These are phyloP conservation scores for Mizuhopecten yessoensis DNA, from an alignment of 1,140 invertebrate genomes.

Conservation along the genomic window DNA sequence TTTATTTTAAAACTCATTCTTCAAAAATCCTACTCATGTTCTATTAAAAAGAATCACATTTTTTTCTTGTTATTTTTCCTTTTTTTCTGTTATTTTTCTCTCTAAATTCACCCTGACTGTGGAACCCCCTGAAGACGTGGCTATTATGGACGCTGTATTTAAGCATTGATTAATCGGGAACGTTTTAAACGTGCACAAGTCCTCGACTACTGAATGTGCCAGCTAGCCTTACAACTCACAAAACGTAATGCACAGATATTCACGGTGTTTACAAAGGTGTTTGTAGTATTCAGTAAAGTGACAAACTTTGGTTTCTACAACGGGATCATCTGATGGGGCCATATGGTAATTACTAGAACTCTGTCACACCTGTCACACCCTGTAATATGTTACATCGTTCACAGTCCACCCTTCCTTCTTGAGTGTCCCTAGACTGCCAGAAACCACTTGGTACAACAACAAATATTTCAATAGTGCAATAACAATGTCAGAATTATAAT, in stretches of 20 bases:
- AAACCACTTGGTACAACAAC: conserved; percentile 5
- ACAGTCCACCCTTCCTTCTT: background rate
- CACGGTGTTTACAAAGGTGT: background rate
- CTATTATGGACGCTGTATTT: background rate
- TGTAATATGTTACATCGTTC: background rate
- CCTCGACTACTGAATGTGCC: background rate
- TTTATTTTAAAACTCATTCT: background rate
- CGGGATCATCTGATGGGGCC: conserved; percentile 21
- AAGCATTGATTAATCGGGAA: conserved; percentile 33
- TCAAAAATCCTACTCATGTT: conserved; percentile 18
- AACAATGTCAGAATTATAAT: background rate
- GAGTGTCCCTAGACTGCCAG: background rate
- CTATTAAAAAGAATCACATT: background rate
- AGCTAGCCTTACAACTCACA: background rate
- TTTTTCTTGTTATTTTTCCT: background rate
- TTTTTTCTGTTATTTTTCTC: background rate
- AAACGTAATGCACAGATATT: conserved; percentile 29
- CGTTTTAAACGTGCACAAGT: conserved; percentile 33
- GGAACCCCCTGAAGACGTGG: background rate
- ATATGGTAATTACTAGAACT: conserved; percentile 5
- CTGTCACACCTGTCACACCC: background rate
- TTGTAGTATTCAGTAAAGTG: conserved; percentile 14
- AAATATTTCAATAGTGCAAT: conserved; percentile 1
- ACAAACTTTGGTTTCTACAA: background rate
- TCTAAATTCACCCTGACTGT: background rate